Percentiles rank a stretch among this genome's conserved stretches.
Evolutionary conservation across 2,797 vertebrate species (phyloP).

Genomic region (Periparus ater): DNA sequence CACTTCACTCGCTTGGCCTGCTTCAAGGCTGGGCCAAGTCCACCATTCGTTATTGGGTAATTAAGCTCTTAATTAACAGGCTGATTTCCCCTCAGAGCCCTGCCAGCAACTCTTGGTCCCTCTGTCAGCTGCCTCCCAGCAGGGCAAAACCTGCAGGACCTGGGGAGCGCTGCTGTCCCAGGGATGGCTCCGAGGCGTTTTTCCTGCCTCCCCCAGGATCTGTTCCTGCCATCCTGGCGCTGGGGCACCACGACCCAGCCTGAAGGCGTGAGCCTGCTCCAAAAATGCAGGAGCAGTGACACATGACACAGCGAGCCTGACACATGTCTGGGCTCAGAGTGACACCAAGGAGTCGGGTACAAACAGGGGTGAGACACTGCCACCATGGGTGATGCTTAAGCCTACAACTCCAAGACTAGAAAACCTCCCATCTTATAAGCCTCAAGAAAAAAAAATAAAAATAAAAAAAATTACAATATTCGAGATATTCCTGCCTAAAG

Average conservation of each 20-base stretch:
- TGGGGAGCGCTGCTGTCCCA: not conserved
- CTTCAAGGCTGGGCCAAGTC: constrained; percentile 48
- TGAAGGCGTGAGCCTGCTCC: not conserved
- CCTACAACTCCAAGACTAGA: not conserved
- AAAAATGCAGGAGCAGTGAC: not conserved
- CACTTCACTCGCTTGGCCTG: not conserved
- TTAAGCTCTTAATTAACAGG: constrained; percentile 43
- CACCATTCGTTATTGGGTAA: constrained; percentile 13
- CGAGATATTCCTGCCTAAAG: not conserved
- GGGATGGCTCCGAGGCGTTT: rapidly evolving
- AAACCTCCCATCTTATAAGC: not conserved
- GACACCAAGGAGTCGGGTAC: not conserved
- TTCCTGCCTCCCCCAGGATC: not conserved
- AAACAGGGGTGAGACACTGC: not conserved
- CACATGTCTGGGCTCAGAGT: not conserved
- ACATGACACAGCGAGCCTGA: not conserved
- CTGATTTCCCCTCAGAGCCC: not conserved
- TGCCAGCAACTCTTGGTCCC: not conserved
- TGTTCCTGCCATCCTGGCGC: not conserved
- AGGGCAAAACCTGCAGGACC: not conserved
- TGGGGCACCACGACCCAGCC: not conserved
- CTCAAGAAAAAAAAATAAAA: not conserved
- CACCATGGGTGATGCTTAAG: not conserved
- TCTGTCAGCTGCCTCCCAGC: not conserved
- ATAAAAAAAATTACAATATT: not conserved